These are phyloP conservation scores for Leptinotarsa rubiginosa DNA, from an alignment of 2,888 invertebrate species.

Conservation along the genomic window DNA sequence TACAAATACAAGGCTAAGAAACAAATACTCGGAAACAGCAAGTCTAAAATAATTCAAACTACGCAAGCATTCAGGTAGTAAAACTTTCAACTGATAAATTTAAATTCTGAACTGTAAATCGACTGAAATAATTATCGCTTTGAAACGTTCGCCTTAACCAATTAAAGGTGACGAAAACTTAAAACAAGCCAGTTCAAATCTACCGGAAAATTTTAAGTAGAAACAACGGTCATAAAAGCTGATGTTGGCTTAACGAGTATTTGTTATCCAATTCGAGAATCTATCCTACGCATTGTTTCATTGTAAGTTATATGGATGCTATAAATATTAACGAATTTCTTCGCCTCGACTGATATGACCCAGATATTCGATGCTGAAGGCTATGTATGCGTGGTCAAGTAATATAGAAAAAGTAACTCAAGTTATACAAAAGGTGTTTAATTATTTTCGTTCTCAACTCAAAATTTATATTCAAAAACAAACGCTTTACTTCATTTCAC, in stretches of 20 bases:
- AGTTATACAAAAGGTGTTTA: background rate
- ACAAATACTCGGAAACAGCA: constrained; percentile 1
- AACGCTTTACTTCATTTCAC: too few species aligned
- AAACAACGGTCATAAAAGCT: constrained; percentile 31
- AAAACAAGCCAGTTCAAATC: constrained; percentile 47
- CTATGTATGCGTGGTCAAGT: constrained; percentile 20
- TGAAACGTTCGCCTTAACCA: constrained; percentile 51
- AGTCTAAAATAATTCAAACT: constrained; percentile 28
- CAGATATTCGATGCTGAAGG: constrained; percentile 34
- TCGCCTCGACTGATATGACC: constrained; percentile 33
- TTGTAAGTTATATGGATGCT: constrained; percentile 41
- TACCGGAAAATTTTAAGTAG: constrained; percentile 51
- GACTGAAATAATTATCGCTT: constrained; percentile 55
- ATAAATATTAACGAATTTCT: constrained; percentile 48
- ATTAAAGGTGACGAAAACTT: constrained; percentile 54
- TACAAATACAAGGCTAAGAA: background rate
- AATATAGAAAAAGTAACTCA: background rate
- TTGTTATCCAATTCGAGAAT: constrained; percentile 48
- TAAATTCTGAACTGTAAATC: constrained; percentile 52
- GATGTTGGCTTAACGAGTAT: constrained; percentile 40
- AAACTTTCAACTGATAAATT: constrained; percentile 50
- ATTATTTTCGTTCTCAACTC: too few species aligned
- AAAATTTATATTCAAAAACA: too few species aligned
- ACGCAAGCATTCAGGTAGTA: constrained; percentile 33
- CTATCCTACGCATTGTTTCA: constrained; percentile 51